These are phyloP conservation scores for Lateolabrax maculatus DNA, from an alignment of 2,797 vertebrate genomes.

Conservation along the genomic window DNA sequence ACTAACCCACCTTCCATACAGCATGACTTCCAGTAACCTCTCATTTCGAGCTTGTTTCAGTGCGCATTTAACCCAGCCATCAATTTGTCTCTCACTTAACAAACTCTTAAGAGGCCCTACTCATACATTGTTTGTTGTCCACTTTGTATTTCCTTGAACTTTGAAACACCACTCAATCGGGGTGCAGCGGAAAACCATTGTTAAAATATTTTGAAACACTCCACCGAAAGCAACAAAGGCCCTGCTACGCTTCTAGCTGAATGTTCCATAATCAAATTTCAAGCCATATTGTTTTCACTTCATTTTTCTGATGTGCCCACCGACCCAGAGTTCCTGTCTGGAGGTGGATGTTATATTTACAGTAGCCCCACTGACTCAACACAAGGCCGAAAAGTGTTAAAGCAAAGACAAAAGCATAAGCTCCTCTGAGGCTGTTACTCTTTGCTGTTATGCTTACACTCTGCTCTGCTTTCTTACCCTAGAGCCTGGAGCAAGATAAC, in stretches of 20 bases:
- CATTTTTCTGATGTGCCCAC: slow-evolving; percentile 38
- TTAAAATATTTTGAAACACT: slow-evolving; percentile 43
- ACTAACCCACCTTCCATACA: slow-evolving; percentile 1
- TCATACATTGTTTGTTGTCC: slow-evolving; percentile 50
- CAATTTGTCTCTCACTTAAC: slow-evolving; percentile 11
- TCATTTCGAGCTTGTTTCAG: slow-evolving; percentile 6
- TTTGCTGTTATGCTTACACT: slow-evolving; percentile 46
- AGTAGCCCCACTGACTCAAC: slow-evolving; percentile 52
- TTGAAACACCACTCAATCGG: slow-evolving; percentile 33
- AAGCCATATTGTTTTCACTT: slow-evolving; percentile 47
- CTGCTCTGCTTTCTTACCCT: slow-evolving; percentile 50
- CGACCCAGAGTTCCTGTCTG: slow-evolving; percentile 61
- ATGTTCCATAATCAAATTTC: slow-evolving; percentile 44
- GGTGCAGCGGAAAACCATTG: slow-evolving; percentile 35
- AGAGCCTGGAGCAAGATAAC: slow-evolving; percentile 50
- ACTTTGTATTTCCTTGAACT: slow-evolving; percentile 52
- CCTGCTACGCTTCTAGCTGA: slow-evolving; percentile 15
- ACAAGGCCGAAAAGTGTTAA: slow-evolving; percentile 38
- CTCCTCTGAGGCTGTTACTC: slow-evolving; percentile 48
- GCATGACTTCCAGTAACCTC: slow-evolving; percentile 13
- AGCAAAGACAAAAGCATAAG: slow-evolving; percentile 52
- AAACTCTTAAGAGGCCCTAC: slow-evolving; percentile 16
- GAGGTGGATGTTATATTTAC: slow-evolving; percentile 63
- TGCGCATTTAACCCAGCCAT: slow-evolving; percentile 19
- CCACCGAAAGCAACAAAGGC: slow-evolving; percentile 12